Evolutionary conservation across 37 sponge, comb jelly and placozoan genomes (phyloP), one percentile per base, ranked within the genome.

Genomic region (Tethya wilhelma): DNA sequence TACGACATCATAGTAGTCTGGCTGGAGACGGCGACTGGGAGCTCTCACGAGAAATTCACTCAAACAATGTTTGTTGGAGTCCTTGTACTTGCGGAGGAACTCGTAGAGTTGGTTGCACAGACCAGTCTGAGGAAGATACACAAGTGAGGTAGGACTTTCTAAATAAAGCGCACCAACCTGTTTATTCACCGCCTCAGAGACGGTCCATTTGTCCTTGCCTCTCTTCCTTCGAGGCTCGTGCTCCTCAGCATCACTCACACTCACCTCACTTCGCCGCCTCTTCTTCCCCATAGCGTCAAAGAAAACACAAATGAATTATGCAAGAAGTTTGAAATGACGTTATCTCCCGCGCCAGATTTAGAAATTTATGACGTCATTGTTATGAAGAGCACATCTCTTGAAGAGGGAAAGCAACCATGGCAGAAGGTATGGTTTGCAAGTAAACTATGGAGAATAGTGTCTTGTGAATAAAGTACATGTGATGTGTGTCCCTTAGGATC

Each of bases 1-100:
- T 2, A 91, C 55, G 29, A 56, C 64, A 0, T 91, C 87, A 67
- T 91, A 91, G 49, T 91, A 91, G 38, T 71, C 73, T 0, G 91
- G 91, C 14, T 40, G 43, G 0, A 60, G 37, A 30, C 82, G 45
- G 28, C 82, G 57, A 56, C 75, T 86, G 17, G 91, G 91, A 1
- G 69, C 49, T 33, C 87, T 67, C 26, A 91, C 38, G 2, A 91
- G 59, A 53, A 34, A 42, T 8, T 81, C 80, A 42, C 83, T 85
- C 56, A 90, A 44, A 22, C 12, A 55, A 4, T 28, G 67, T 44
- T 68, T 74, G 23, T 71, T 67, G 2, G 63, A 73, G 32, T 80
- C 90, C 45, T 75, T 84, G 76, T 56, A 79, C 11, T 38, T 62
- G 22, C 90, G 59, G 33, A 90, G 30, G 2, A 30, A 44, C n/a